Base-by-base conservation (phyloP, 2,888 invertebrate genomes). In the Periphyllus acericola region DNA sequence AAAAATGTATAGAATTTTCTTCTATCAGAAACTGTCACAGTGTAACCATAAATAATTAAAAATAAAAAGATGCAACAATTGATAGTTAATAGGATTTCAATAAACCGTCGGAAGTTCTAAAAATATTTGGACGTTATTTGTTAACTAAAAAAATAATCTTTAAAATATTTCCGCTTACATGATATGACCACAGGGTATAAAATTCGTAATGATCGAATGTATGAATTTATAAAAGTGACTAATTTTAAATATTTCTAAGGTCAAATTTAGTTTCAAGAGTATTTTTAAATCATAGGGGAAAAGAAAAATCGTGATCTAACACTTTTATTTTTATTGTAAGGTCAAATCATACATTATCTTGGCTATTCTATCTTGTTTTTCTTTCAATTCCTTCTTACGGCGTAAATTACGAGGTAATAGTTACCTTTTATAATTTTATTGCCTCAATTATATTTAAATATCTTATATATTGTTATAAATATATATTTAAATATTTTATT, bases 301-400 rank as follows among this genome's bases (percentile, higher is more conserved):
- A 25, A 71, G 46, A 71, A 71, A 82, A 82, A 82, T 74, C 72
- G 83, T 83, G 83, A 83, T 52, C 17, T 34, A 83, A 72, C 25
- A 34, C n/a, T 36, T 72, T 83, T 74, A 19, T 34, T 83, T 72
- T 83, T 55, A 19, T 52, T 71, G 52, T 72, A 83, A 83, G 83
- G 83, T 72, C 71, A n/a, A 71, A 68, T 40, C 19, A 68, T 40
- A 4, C 46, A 68, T 46, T 75, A 40, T 74, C 25, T 25, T 25
- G 36, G 4, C 1, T n/a, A 0, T 9, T 40, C 4, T 82, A 82
- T 82, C 32, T 11, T 5, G 25, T 14, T 17, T 81, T 68, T 40
- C 81, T 68, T 40, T 25, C 25, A 60, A 1, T 60, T 60, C 4
- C 60, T 60, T 3, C 60, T 25, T 25, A 25, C 8, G 21, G 32